A percentile compares a stretch with the other conserved stretches of the same genome.
These are phyloP conservation scores for Enhydra lutris DNA, from an alignment of 2,113 vertebrate genomes.

Conservation along the genomic window DNA sequence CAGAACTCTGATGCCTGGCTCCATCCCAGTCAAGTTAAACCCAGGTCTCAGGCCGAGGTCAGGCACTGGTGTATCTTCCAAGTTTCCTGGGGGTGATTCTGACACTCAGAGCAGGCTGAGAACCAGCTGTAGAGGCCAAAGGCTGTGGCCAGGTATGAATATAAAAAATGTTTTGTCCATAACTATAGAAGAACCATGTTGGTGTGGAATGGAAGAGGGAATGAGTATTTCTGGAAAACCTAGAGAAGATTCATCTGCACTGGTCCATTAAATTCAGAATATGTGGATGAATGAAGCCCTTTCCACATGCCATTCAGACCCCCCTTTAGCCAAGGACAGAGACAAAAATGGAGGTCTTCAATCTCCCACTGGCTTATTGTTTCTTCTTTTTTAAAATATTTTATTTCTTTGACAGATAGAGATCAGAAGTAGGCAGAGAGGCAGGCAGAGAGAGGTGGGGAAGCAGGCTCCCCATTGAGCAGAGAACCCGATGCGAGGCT, in stretches of 20 bases:
- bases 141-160: background rate
- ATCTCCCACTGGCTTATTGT: background rate
- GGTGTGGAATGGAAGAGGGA: background rate
- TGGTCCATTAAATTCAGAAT: background rate
- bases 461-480: too few relatives aligned
- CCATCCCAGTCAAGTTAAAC: too few relatives aligned
- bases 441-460: too few relatives aligned
- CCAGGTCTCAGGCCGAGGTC: background rate
- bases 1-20: background rate
- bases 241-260: background rate
- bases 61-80: background rate
- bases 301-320: background rate
- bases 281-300: background rate
- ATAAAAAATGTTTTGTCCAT: background rate
- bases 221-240: background rate
- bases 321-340: background rate
- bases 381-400: too few relatives aligned
- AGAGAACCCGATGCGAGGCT: too few relatives aligned
- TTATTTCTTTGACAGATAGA: too few relatives aligned
- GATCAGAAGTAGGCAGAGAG: too few relatives aligned
- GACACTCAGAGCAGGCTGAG: background rate
- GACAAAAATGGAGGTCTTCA: background rate
- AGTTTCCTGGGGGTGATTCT: background rate
- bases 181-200: background rate
- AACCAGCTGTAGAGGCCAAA: background rate